A percentile compares a stretch with the other conserved stretches of the same genome.
Evolutionary conservation across 2,113 vertebrate genomes (phyloP).

Genomic region (Anhinga rufa): DNA sequence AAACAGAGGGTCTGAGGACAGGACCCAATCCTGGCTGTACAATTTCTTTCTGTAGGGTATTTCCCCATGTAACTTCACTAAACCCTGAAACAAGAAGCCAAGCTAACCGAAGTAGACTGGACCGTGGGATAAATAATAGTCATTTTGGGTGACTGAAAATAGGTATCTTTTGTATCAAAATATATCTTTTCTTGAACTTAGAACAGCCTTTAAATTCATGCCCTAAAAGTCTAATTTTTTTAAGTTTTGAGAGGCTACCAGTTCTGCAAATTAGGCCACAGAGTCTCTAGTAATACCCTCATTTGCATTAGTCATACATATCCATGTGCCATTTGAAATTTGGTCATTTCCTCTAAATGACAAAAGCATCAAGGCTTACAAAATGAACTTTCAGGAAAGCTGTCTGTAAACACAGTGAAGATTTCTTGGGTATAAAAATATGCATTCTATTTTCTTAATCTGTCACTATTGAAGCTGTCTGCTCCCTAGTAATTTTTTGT

Average conservation of each 20-base stretch:
- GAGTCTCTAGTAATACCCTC: background rate
- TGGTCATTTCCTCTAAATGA: background rate
- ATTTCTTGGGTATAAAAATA: constrained; percentile 51
- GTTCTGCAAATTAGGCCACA: background rate
- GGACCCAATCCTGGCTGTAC: background rate
- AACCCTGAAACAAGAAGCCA: background rate
- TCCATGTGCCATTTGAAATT: background rate
- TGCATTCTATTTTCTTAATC: background rate
- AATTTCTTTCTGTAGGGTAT: background rate
- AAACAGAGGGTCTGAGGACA: background rate
- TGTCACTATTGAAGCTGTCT: background rate
- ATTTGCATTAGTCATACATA: background rate
- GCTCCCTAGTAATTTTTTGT: background rate
- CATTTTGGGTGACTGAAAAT: background rate
- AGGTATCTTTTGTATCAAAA: background rate
- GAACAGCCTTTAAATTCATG: background rate
- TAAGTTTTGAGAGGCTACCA: background rate
- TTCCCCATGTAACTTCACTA: background rate
- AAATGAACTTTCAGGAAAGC: background rate
- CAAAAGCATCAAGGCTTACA: background rate
- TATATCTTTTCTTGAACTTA: background rate
- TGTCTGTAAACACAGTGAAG: constrained; percentile 20
- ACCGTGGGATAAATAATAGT: background rate
- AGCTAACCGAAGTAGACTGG: background rate
- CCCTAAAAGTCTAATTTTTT: background rate